phyloP scores from a whole-genome alignment of 2,797 vertebrate species.

The Champsocephalus gunnari region DNA sequence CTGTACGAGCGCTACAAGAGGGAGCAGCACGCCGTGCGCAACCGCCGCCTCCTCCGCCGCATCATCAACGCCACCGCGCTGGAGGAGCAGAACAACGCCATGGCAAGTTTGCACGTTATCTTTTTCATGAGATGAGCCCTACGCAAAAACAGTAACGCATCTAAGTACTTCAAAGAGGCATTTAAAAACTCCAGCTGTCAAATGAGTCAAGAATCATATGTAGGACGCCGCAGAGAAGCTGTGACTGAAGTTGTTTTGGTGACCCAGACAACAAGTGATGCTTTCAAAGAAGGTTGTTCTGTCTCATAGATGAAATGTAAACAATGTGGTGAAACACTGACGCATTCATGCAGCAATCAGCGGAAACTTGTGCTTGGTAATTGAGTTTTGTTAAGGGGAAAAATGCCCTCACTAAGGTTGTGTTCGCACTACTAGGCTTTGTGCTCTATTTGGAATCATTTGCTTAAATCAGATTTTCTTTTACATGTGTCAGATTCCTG shows the following conservation, averaged over 20 bases:
- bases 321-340: conserved; percentile 7
- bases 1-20: conserved; percentile 97
- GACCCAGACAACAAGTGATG: background rate
- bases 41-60: conserved; percentile 93
- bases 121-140: background rate
- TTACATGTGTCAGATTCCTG: too few species aligned
- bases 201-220: conserved; percentile 8
- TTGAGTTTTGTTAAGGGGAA: background rate
- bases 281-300: background rate
- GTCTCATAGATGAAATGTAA: conserved; percentile 30
- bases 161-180: conserved; percentile 3
- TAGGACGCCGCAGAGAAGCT: background rate
- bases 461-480: too few species aligned
- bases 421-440: too few species aligned
- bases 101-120: conserved; percentile 85
- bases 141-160: background rate
- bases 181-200: conserved; percentile 21
- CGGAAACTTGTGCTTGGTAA: background rate
- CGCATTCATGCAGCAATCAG: conserved; percentile 10
- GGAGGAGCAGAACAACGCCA: conserved; percentile 97
- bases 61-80: conserved; percentile 95
- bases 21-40: conserved; percentile 96
- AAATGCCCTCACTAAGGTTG: too few species aligned
- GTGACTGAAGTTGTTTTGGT: conserved; percentile 1
- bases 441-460: too few species aligned